Evolutionary conservation across 2,113 vertebrate species (phyloP).

Genomic region (Phylloscopus whistleri): DNA sequence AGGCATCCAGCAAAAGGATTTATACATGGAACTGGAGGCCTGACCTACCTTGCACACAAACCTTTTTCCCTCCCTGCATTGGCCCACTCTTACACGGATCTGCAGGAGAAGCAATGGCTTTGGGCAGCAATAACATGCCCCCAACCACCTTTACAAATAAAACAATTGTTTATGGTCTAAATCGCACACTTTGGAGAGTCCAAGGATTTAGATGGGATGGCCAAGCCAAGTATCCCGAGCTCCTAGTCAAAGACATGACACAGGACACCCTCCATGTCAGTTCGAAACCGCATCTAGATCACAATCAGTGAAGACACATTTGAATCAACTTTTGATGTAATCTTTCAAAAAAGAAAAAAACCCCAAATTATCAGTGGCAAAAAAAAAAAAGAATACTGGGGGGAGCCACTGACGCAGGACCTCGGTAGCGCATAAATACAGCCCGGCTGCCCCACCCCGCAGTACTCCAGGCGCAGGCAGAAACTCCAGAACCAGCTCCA

Average conservation of each 20-base stretch:
- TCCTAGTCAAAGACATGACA: neutral
- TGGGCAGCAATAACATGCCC: neutral
- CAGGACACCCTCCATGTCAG: neutral
- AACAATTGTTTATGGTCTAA: neutral
- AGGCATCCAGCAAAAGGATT: neutral
- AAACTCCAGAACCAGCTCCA: neutral
- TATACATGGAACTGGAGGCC: neutral
- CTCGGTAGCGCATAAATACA: neutral
- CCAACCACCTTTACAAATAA: neutral
- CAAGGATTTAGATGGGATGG: neutral
- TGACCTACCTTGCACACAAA: neutral
- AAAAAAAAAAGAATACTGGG: neutral
- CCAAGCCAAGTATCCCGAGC: neutral
- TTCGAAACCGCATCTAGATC: neutral
- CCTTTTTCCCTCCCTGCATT: neutral
- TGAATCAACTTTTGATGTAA: neutral
- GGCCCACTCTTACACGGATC: neutral
- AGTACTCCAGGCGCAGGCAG: neutral
- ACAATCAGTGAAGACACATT: neutral
- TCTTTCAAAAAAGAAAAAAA: neutral
- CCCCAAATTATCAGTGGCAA: neutral
- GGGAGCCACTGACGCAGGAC: conserved; percentile 17
- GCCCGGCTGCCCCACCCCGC: neutral
- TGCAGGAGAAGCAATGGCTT: neutral
- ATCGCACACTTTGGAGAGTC: neutral